Evolutionary conservation across 1,140 invertebrate species (phyloP).

Genomic region (Musca vetustissima): DNA sequence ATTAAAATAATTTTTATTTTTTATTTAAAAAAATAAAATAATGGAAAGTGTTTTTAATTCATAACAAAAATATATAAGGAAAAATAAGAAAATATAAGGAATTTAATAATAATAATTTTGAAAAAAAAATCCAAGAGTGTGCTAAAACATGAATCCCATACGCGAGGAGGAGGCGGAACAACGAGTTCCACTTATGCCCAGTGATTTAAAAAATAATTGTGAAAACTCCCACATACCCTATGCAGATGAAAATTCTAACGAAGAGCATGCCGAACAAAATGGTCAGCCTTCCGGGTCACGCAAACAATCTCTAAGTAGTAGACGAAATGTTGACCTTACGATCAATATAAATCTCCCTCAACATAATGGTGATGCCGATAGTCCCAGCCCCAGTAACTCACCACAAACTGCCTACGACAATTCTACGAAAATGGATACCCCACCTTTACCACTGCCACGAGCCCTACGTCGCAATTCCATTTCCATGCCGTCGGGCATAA

Average conservation of each 20-base stretch:
- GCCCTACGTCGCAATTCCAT: conserved; percentile 45
- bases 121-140: background rate
- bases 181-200: background rate
- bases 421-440: background rate
- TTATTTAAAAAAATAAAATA: background rate
- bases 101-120: too few relatives aligned
- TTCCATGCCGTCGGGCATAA: conserved; percentile 49
- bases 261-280: background rate
- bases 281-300: background rate
- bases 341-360: conserved; percentile 12
- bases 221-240: conserved; percentile 8
- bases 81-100: background rate
- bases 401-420: conserved; percentile 1
- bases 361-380: background rate
- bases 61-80: conserved; percentile 2
- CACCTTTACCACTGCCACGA: background rate
- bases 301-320: conserved; percentile 1
- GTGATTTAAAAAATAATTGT: background rate
- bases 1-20: conserved; percentile 4
- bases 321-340: conserved; percentile 13
- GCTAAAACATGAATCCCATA: background rate
- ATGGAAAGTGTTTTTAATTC: background rate
- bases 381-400: background rate
- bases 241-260: background rate
- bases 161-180: conserved; percentile 6